Base-by-base conservation (phyloP, 2,113 vertebrate species). In the Garra rufa region DNA sequence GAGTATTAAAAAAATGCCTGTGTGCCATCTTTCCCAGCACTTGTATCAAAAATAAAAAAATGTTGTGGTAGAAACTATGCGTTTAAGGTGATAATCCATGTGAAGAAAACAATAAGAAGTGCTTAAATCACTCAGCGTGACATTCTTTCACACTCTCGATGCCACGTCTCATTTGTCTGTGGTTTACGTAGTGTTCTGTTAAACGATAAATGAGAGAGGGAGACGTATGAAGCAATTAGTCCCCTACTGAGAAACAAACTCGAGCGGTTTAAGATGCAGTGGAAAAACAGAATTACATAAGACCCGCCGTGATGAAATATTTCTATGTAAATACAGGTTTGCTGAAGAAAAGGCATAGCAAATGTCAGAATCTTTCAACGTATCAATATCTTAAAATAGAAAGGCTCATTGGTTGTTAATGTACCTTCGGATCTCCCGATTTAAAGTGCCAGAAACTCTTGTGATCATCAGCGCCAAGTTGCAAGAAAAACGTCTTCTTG, bases 231-330 rank as follows among this genome's bases (percentile, higher is more conserved):
- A 84, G 83, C 61, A 46, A 50, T 74, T 74, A 69, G 78, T 71
- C 81, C 76, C 85, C 85, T 75, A 63, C 79, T 13, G 74, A 83
- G 82, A 85, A 65, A 50, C 59, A 76, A 84, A 86, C 82, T 73
- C 76, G 19, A n/a, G n/a, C n/a, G n/a, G n/a, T n/a, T n/a, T n/a
- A n/a, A n/a, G n/a, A 86, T 46, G 67, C 70, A 84, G 75, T 43
- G 63, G 69, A 70, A 84, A 61, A 19, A 78, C 70, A 77, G 75
- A 55, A 38, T 63, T 73, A 85, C 34, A 61, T 28, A 57, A 57
- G 55, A 67, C n/a, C n/a, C 30, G 38, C 67, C 21, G 59, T n/a
- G 55, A 77, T 76, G 41, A 82, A 79, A 15, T 69, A 76, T 52
- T 79, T 67, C 74, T 43, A 50, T 57, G 71, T 79, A 82, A 88